Base-by-base conservation (phyloP, 2,797 vertebrate species). In the Psittacula derbiana region DNA sequence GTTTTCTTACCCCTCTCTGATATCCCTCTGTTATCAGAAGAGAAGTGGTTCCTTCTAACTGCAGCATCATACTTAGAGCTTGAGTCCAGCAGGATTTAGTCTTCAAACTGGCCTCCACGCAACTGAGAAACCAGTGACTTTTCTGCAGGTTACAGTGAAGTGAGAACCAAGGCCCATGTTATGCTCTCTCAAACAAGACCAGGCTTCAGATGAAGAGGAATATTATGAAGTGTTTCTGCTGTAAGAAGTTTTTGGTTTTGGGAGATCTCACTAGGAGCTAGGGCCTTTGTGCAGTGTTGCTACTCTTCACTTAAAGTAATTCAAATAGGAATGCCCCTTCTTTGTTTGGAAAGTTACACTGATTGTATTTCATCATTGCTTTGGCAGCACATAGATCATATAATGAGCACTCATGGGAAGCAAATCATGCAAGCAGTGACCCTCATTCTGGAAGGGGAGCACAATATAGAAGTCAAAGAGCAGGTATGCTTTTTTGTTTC, bases 351-450 rank as follows among this genome's bases (percentile, higher is more conserved):
- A 58, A 67, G 30, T 81, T 44, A 17, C 1, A 4, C 58, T 98
- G 94, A 98, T 58, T 62, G 27, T 95, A 30, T 69, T 95, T 96
- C 87, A 16, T 84, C 58, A 44, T 96, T 98, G 87, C 94, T 96
- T 96, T 98, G 96, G 57, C 98, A 99, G 99, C 99, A 99, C 97
- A 99, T 99, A 97, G 99, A 99, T 98, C 99, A 99, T 98, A 99
- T 99, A 98, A 99, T 99, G 99, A 99, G 98, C 94, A 99, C 99
- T 88, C 98, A 99, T n/a, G 99, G 99, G 93, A 99, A 99, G 97
- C 99, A 99, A 98, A 99, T 99, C 97, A 99, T 99, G 99, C 99
- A 99, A 98, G 99, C 99, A 3, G 99, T 99, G 96, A 99, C 99
- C 28, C 98, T 99, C 90, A 99, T 99, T 97, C 98, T 99, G 94